Evolutionary conservation across 2,113 vertebrate genomes (phyloP), one percentile per base, ranked within the genome.

Genomic region (Marcusenius ussheri): DNA sequence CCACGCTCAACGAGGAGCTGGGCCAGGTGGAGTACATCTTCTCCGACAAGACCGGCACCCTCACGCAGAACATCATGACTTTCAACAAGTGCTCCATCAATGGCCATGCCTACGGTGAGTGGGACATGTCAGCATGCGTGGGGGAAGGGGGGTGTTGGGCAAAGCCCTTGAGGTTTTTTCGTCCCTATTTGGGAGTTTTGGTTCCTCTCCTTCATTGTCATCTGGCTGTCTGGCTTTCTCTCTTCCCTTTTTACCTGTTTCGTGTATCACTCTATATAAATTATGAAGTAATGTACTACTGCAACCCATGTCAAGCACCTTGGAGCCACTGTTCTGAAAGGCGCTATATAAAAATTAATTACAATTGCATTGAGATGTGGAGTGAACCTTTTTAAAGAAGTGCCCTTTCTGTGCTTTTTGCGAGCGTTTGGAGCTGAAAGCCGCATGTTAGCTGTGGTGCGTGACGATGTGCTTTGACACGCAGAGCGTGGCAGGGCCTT

Each of bases 11-110:
- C 0, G 98, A 99, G 92, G 98, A 98, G 94, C 95, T 99, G 92
- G 98, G 98, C 2, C 98, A 99, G 95, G 97, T 98, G 93, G 98
- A 98, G 93, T 98, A 99, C 93, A 97, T 99, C 93, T 98, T 99
- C 93, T 98, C 97, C 0, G 98, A 98, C 93, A 98, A 98, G 95
- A 98, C 98, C 0, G 98, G 98, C 91, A 98, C 98, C 24, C 97
- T 99, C 89, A 99, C 98, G 11, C 97, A 98, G 94, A 99, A 99
- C 94, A 97, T 98, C 94, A 99, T 99, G 98, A 96, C 95, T 91
- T 98, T 99, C 94, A 98, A 95, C 95, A 98, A 98, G 94, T 99
- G 98, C 93, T 98, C 98, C 5, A 96, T 99, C 93, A 95, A 96
- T 0, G 96, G 97, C 31, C 96, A 91, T 88, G 96, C 96, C 91